Evolutionary conservation across 2,888 invertebrate species (phyloP).

Genomic region (Cataglyphis livida): DNA sequence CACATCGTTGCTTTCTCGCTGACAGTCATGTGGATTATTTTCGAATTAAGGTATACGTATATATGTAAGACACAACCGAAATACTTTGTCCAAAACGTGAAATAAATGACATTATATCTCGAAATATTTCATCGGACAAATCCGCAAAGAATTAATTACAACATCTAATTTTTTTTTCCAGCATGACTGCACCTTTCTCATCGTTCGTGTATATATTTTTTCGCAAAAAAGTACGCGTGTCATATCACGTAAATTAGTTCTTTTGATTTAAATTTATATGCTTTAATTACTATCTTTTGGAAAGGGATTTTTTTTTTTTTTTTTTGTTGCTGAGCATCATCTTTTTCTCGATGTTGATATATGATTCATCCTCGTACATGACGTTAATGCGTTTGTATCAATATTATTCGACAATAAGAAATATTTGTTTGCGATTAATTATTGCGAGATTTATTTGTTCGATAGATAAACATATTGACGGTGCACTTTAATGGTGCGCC

Average conservation of each 20-base stretch:
- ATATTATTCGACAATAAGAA: constrained; percentile 5
- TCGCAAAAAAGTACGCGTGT: not conserved
- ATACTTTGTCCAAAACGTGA: not conserved
- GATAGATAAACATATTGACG: not conserved
- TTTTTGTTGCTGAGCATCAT: not conserved
- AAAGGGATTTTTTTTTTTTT: not conserved
- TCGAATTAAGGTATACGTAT: constrained; percentile 9
- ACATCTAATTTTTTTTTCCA: not conserved
- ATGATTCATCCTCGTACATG: not conserved
- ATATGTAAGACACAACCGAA: not conserved
- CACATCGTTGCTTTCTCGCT: constrained; percentile 25
- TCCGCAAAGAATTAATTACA: not conserved
- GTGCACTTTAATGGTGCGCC: not conserved
- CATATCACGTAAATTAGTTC: not conserved
- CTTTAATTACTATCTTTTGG: not conserved
- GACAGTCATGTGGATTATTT: constrained; percentile 8
- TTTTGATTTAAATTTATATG: not conserved
- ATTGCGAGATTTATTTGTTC: constrained; percentile 18
- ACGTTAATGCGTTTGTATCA: not conserved
- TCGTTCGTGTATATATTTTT: not conserved
- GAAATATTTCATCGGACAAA: not conserved
- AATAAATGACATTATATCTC: not conserved
- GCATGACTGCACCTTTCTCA: not conserved
- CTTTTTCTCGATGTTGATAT: not conserved
- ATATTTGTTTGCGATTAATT: constrained; percentile 7